Evolutionary conservation across 2,888 invertebrate species (phyloP), one percentile per base, ranked within the genome.

Genomic region (Zaprionus lineosus): DNA sequence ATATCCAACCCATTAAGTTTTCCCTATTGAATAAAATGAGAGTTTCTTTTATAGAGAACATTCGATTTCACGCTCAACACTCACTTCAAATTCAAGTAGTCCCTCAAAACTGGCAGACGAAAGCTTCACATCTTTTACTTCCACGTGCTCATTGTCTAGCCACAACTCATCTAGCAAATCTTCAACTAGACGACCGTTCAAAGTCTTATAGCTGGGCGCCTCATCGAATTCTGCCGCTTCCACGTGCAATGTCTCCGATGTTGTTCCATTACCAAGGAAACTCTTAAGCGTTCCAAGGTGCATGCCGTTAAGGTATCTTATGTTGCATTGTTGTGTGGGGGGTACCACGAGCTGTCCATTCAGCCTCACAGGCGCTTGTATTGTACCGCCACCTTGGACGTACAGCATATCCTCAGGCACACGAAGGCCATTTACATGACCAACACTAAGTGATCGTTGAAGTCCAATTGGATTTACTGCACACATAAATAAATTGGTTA

Each of bases 1-100:
- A 93, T 74, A 66, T 91, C 86, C 7, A 91, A 86, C 16, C 90
- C 90, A 70, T 91, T 91, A 1, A 92, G 66, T 2, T 79, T 84
- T 15, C 91, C 91, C 92, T 93, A 52, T 55, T 28, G n/a, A 24
- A 24, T 2, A 3, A 19, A 19, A 19, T 19, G 24, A 8, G 4
- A 24, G 24, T 8, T n/a, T 9, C 11, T 6, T 21, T 14, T 4
- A 7, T 11, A 3, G 2, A 0, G 14, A 15, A 3, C 4, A n/a
- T 1, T 4, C 4, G 11, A 9, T 9, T 15, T 8, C 1, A 7
- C 11, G 8, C 3, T 12, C 40, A n/a, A n/a, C n/a, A n/a, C 66
- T 52, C 40, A 88, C 88, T 70, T 87, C 61, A 55, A 88, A 86
- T 39, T 84, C 73, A 28, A 88, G 33, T 37, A 86, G 52, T n/a